Percentiles rank a stretch among this genome's conserved stretches.
These are phyloP conservation scores for Tineola bisselliella DNA, from an alignment of 2,888 invertebrate genomes.

Conservation along the genomic window DNA sequence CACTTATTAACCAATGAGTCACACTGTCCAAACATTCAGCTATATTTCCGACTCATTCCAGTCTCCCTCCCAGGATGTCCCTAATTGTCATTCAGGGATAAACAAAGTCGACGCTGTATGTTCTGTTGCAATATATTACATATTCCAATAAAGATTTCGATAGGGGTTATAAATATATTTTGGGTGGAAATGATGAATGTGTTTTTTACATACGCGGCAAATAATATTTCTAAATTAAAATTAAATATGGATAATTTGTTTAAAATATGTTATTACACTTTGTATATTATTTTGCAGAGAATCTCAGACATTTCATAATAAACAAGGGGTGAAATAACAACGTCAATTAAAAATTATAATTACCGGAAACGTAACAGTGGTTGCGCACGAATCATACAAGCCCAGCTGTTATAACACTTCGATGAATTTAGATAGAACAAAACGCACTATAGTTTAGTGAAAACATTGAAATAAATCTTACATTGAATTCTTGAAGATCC, in stretches of 20 bases:
- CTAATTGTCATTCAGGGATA: conserved; percentile 26
- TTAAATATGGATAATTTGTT: no score
- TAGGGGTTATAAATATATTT: no score
- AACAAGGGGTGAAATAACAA: conserved; percentile 1
- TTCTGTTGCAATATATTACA: background rate
- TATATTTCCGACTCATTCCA: conserved; percentile 18
- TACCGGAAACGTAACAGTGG: conserved; percentile 1
- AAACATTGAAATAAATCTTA: background rate
- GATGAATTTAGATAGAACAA: background rate
- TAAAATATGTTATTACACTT: no score
- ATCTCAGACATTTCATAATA: background rate
- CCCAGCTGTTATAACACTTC: background rate
- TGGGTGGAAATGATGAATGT: no score
- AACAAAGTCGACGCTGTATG: background rate
- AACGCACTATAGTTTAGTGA: background rate
- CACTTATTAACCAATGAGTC: conserved; percentile 52
- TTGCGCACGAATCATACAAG: background rate
- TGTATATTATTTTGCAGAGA: background rate
- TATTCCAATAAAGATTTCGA: no score
- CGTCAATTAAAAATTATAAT: background rate
- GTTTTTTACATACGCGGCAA: no score
- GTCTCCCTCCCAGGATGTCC: conserved; percentile 27
- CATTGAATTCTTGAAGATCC: background rate
- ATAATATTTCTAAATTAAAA: no score
- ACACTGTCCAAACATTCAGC: conserved; percentile 19